A percentile compares a stretch with the other conserved stretches of the same genome.
Conservation (phyloP, 2,113 vertebrate species). For the Myiopsitta monachus region DNA sequence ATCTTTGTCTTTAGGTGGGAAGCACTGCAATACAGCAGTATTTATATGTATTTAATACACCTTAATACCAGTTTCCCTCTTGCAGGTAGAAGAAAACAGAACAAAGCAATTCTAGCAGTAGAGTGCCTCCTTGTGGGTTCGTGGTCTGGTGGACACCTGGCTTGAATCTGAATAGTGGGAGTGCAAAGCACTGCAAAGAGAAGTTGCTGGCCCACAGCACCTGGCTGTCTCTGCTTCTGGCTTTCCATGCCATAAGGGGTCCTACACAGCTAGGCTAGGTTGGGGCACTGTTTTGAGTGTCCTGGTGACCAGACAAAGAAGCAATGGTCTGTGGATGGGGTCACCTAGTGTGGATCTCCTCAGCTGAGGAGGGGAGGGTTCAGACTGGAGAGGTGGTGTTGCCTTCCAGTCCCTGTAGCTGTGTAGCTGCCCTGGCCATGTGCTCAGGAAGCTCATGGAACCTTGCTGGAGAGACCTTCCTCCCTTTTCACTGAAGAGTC, state of each 20-base stretch:
- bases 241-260: fast-evolving
- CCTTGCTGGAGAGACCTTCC: background rate
- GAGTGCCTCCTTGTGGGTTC: background rate
- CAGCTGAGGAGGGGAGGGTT: background rate
- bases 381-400: background rate
- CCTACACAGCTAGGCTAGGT: background rate
- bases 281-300: background rate
- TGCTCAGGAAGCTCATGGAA: background rate
- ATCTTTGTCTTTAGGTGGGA: background rate
- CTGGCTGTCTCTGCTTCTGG: background rate
- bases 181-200: fast-evolving
- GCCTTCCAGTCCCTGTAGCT: background rate
- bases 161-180: background rate
- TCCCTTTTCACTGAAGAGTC: background rate
- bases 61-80: background rate
- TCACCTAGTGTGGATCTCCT: background rate
- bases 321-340: fast-evolving
- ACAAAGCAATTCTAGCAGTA: background rate
- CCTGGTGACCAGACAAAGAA: background rate
- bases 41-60: background rate
- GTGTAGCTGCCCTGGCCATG: background rate
- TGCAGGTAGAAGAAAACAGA: background rate
- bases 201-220: background rate
- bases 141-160: background rate
- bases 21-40: background rate